Evolutionary conservation across 2,888 invertebrate genomes (phyloP).

Genomic region (Helicoverpa assulta): DNA sequence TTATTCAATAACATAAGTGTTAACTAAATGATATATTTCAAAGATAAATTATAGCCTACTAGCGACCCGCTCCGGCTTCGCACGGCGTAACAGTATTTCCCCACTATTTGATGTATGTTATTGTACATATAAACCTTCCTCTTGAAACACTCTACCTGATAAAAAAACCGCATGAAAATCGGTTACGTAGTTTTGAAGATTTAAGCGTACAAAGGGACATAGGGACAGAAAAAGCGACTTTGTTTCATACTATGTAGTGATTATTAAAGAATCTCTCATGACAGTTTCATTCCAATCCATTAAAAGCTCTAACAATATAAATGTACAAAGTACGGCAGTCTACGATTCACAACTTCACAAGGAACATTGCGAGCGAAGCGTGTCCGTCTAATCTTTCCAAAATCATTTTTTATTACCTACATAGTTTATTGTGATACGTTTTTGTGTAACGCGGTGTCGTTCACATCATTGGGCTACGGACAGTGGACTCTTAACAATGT

Average conservation of each 20-base stretch:
- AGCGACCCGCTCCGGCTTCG: too few relatives aligned
- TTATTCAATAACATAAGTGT: neutral
- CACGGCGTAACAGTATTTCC: too few relatives aligned
- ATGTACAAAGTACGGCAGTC: slow-evolving; percentile 25
- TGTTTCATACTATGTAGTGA: too few relatives aligned
- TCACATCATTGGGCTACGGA: slow-evolving; percentile 75
- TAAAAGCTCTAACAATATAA: slow-evolving; percentile 19
- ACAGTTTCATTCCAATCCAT: slow-evolving; percentile 25
- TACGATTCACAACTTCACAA: slow-evolving; percentile 31
- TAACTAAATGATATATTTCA: neutral
- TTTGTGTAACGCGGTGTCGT: slow-evolving; percentile 80
- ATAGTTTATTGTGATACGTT: slow-evolving; percentile 72
- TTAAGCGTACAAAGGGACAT: too few relatives aligned
- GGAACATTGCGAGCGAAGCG: slow-evolving; percentile 69
- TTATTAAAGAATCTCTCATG: slow-evolving; percentile 11
- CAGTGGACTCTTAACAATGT: slow-evolving; percentile 54
- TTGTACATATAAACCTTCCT: too few relatives aligned
- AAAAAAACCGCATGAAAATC: too few relatives aligned
- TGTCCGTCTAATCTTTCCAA: slow-evolving; percentile 76
- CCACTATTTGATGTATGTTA: too few relatives aligned
- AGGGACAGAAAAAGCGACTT: too few relatives aligned
- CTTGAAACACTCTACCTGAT: too few relatives aligned
- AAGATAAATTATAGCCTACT: neutral
- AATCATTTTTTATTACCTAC: slow-evolving; percentile 74
- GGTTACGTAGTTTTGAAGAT: too few relatives aligned